Percentiles rank a stretch among this genome's conserved stretches.
These are phyloP conservation scores for Euplexia lucipara DNA, from an alignment of 2,888 invertebrate genomes.

Conservation along the genomic window DNA sequence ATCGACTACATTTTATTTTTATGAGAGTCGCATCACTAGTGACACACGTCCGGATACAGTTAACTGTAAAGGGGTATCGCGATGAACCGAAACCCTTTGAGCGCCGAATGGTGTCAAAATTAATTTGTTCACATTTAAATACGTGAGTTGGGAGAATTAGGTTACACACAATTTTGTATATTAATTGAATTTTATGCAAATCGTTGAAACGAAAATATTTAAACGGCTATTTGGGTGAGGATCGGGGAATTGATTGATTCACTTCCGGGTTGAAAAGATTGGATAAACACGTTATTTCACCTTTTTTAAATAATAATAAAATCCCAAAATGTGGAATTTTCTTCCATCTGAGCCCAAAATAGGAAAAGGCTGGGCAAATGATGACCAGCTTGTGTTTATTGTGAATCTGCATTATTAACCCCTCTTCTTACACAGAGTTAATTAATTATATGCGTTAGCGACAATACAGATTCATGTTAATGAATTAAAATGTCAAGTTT, in stretches of 20 bases:
- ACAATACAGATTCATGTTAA: no score
- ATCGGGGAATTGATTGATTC: conserved; percentile 27
- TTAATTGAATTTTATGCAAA: conserved; percentile 57
- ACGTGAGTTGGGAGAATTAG: conserved; percentile 41
- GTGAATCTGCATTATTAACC: no score
- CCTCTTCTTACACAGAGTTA: no score
- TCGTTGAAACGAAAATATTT: conserved; percentile 41
- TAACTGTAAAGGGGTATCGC: conserved; percentile 47
- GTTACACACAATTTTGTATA: conserved; percentile 53
- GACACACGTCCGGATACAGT: conserved; percentile 35
- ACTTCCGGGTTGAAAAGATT: conserved; percentile 2
- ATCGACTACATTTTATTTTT: conserved; percentile 20
- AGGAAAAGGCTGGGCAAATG: no score
- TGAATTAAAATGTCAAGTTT: no score
- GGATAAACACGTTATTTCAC: not conserved
- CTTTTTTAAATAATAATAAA: no score
- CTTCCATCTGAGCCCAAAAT: no score
- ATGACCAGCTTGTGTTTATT: no score
- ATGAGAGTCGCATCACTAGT: conserved; percentile 40
- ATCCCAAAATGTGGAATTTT: no score
- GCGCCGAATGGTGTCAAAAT: conserved; percentile 54
- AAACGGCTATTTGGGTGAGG: conserved; percentile 10
- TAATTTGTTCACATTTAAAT: conserved; percentile 63
- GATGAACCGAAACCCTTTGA: conserved; percentile 57
- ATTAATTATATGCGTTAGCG: no score